These are phyloP conservation scores for Amblyornis subalaris DNA, from an alignment of 2,113 vertebrate species.

Conservation along the genomic window DNA sequence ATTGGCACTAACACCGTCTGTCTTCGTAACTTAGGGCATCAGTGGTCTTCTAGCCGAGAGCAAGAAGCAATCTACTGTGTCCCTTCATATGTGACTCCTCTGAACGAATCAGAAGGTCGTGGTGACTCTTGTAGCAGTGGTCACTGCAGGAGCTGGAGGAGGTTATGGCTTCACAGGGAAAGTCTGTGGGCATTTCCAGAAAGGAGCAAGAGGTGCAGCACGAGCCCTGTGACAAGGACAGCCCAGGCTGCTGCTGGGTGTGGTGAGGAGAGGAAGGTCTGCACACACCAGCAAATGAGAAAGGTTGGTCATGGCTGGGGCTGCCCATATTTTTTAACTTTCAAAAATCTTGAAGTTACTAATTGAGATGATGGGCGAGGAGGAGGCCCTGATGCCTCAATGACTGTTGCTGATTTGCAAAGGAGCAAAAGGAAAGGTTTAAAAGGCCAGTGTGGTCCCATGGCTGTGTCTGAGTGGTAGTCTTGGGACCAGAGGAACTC, in stretches of 20 bases:
- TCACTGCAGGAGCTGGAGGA: not conserved
- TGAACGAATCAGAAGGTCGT: not conserved
- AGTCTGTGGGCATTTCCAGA: not conserved
- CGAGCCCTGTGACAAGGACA: not conserved
- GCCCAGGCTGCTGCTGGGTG: not conserved
- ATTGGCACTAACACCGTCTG: not conserved
- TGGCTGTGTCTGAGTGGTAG: not conserved
- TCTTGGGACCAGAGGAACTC: not conserved
- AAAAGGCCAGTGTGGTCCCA: not conserved
- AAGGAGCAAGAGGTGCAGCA: not conserved
- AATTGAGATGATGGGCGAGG: not conserved
- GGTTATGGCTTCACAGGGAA: not conserved
- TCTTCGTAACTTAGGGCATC: conserved; percentile 12
- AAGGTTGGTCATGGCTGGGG: not conserved
- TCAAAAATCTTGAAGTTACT: not conserved
- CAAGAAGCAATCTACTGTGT: not conserved
- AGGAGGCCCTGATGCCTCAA: not conserved
- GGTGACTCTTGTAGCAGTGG: not conserved
- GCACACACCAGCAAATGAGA: not conserved
- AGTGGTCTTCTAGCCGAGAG: not conserved
- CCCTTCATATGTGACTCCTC: not conserved
- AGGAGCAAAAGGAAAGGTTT: not conserved
- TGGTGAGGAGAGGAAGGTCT: not conserved
- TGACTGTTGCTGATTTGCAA: not conserved
- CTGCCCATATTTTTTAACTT: not conserved